Conservation (phyloP, 2,888 invertebrate species). For the Zhengitettix transpicula region DNA sequence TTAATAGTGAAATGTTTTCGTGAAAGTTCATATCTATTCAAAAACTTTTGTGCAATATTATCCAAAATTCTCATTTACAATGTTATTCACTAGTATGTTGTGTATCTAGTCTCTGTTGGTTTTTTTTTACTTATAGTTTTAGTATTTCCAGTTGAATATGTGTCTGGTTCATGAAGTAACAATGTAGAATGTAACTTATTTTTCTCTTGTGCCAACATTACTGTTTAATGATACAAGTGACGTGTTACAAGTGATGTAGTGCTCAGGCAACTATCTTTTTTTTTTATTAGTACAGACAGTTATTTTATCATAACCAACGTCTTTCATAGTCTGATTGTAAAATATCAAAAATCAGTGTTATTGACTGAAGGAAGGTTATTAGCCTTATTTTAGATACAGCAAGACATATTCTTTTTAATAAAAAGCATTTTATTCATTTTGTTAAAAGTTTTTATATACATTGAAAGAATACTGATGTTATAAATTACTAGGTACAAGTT, state of each 20-base stretch:
- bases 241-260: neutral
- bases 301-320: slow-evolving; percentile 2
- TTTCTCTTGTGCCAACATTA: neutral
- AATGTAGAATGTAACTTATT: neutral
- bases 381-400: neutral
- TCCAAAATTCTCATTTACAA: neutral
- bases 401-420: neutral
- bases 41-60: neutral
- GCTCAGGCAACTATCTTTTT: neutral
- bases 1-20: neutral
- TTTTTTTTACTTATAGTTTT: neutral
- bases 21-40: neutral
- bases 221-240: neutral
- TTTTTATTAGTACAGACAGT: too few relatives aligned
- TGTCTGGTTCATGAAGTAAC: neutral
- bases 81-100: neutral
- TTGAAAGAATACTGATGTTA: too few relatives aligned
- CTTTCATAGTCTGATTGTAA: slow-evolving; percentile 5
- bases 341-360: neutral
- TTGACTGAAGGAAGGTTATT: neutral
- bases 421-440: neutral
- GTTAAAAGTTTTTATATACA: neutral
- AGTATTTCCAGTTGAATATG: neutral
- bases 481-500: neutral
- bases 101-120: neutral